Evolutionary conservation across 2,888 invertebrate species (phyloP).

Genomic region (Unio pictorum): DNA sequence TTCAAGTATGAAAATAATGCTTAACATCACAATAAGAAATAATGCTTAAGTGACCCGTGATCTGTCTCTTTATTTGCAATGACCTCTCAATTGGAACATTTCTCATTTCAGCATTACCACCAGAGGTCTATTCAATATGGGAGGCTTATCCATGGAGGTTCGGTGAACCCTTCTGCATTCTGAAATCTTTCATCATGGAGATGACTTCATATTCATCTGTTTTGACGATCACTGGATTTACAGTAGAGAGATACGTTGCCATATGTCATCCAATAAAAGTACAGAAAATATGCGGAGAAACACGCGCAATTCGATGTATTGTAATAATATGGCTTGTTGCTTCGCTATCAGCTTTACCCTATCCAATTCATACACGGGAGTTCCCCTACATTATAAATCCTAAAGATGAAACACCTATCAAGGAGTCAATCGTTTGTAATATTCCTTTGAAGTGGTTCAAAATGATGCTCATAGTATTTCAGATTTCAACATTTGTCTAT

Average conservation of each 20-base stretch:
- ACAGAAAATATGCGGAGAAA: constrained; percentile 86
- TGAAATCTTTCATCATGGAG: constrained; percentile 73
- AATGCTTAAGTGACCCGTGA: too few species aligned
- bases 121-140: constrained; percentile 73
- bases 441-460: constrained; percentile 53
- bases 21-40: neutral
- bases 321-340: constrained; percentile 81
- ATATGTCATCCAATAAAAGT: constrained; percentile 91
- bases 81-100: neutral
- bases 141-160: constrained; percentile 73
- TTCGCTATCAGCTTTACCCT: constrained; percentile 78
- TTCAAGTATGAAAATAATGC: neutral
- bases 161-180: constrained; percentile 72
- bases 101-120: constrained; percentile 70
- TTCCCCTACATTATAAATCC: constrained; percentile 49
- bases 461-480: constrained; percentile 75
- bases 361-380: constrained; percentile 63
- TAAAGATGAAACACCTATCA: constrained; percentile 39
- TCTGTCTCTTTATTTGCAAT: too few species aligned
- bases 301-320: constrained; percentile 77
- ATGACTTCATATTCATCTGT: constrained; percentile 90
- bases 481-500: constrained; percentile 86
- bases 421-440: constrained; percentile 61
- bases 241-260: constrained; percentile 89
- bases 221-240: constrained; percentile 92